Conservation (phyloP, 2,797 vertebrate genomes). For the Sebastes flavidus region DNA sequence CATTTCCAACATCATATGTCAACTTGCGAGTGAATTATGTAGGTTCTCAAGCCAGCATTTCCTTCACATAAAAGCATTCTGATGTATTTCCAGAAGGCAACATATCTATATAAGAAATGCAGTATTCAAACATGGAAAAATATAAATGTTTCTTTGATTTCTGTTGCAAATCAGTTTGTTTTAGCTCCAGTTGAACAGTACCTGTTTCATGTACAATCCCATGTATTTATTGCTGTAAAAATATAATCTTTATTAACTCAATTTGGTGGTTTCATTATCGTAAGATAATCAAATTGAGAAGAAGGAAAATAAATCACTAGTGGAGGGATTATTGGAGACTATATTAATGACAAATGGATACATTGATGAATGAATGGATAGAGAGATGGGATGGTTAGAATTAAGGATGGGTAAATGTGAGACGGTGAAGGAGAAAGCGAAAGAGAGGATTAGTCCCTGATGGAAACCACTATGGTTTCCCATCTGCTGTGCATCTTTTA, state of each 20-base stretch:
- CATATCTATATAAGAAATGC: slow-evolving; percentile 16
- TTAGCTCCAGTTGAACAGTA: not conserved
- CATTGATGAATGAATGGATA: not conserved
- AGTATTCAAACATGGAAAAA: not conserved
- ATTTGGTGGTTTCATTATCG: not conserved
- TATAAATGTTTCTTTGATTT: not conserved
- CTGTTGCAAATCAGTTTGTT: not conserved
- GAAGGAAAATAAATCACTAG: not conserved
- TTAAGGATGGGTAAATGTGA: slow-evolving; percentile 10
- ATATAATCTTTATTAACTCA: not conserved
- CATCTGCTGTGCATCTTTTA: slow-evolving; percentile 63
- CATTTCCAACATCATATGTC: slow-evolving; percentile 30
- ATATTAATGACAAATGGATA: not conserved
- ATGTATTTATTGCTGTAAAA: not conserved
- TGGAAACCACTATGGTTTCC: slow-evolving; percentile 53
- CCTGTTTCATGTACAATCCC: not conserved
- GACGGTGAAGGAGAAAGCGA: not conserved
- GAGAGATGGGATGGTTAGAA: not conserved
- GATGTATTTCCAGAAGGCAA: slow-evolving; percentile 36
- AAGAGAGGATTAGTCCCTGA: slow-evolving; percentile 33
- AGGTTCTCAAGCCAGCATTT: slow-evolving; percentile 21
- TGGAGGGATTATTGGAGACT: not conserved
- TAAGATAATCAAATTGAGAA: not conserved
- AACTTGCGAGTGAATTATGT: slow-evolving; percentile 41
- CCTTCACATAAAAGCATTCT: slow-evolving; percentile 52